phyloP scores from a whole-genome alignment of 2,113 vertebrate species.

The Rhynchomys soricoides region DNA sequence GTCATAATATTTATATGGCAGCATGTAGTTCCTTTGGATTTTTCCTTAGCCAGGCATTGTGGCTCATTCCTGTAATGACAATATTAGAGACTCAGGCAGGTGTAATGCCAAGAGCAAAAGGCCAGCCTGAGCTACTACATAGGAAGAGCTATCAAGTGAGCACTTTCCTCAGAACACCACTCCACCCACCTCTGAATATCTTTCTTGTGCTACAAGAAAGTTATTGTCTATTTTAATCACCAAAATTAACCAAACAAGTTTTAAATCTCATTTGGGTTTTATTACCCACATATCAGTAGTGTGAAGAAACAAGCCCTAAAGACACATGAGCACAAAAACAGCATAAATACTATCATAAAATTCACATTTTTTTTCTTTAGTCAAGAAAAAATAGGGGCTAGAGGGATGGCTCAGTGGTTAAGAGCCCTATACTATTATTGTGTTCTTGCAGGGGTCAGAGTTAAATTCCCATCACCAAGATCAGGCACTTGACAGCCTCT shows the following conservation, averaged over 20 bases:
- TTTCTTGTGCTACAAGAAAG: conserved; percentile 9
- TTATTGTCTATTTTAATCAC: conserved; percentile 35
- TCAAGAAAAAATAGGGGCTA: not conserved
- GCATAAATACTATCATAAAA: not conserved
- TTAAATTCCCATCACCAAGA: too few relatives aligned
- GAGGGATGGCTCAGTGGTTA: not conserved
- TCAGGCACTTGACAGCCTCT: not conserved
- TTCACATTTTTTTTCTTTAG: conserved; percentile 34
- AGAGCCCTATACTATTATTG: not conserved
- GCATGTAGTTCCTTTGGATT: conserved; percentile 32
- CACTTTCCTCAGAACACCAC: not conserved
- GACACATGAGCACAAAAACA: not conserved
- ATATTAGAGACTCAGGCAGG: not conserved
- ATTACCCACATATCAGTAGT: conserved; percentile 20
- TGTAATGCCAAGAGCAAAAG: not conserved
- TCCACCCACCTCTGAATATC: not conserved
- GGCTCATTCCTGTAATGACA: not conserved
- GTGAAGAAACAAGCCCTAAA: conserved; percentile 23
- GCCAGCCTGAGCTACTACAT: not conserved
- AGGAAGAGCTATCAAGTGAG: not conserved
- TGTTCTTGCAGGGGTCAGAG: not conserved
- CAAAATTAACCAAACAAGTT: conserved; percentile 52
- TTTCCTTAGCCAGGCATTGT: not conserved
- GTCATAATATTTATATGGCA: conserved; percentile 49
- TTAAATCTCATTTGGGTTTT: conserved; percentile 39